These are phyloP conservation scores for Parnassius smintheus DNA, from an alignment of 2,888 invertebrate genomes.

Conservation along the genomic window DNA sequence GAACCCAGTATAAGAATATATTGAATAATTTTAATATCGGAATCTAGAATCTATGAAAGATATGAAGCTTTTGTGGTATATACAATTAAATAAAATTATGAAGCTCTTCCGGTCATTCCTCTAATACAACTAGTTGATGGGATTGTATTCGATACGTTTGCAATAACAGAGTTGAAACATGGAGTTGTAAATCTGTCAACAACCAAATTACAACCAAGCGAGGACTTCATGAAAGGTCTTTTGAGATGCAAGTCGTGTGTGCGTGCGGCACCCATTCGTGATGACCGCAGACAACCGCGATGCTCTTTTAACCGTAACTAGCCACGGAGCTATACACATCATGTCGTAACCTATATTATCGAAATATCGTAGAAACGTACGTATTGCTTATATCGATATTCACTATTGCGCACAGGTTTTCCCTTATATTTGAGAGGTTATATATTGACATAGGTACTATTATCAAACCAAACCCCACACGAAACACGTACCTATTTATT, in stretches of 20 bases:
- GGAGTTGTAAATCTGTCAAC: conserved; percentile 68
- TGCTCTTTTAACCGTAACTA: background rate
- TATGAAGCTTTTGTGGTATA: too few relatives aligned
- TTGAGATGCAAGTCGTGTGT: conserved; percentile 44
- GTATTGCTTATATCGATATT: too few relatives aligned
- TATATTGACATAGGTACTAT: too few relatives aligned
- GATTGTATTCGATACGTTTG: conserved; percentile 39
- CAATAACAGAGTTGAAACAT: conserved; percentile 39
- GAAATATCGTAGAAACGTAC: too few relatives aligned
- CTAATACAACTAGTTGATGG: conserved; percentile 34
- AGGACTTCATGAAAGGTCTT: conserved; percentile 43
- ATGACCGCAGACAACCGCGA: conserved; percentile 28
- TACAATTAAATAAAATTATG: background rate
- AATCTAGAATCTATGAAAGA: too few relatives aligned
- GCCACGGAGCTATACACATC: background rate
- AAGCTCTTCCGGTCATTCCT: conserved; percentile 28
- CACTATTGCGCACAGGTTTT: too few relatives aligned
- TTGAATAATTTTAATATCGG: too few relatives aligned
- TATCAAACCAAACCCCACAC: too few relatives aligned
- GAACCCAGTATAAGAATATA: too few relatives aligned
- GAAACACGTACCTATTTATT: too few relatives aligned
- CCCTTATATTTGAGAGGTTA: too few relatives aligned
- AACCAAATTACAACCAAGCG: conserved; percentile 58
- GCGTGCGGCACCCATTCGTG: conserved; percentile 40
- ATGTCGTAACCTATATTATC: too few relatives aligned